Conservation (phyloP, 2,888 invertebrate species). For the Conchocele bisecta region DNA sequence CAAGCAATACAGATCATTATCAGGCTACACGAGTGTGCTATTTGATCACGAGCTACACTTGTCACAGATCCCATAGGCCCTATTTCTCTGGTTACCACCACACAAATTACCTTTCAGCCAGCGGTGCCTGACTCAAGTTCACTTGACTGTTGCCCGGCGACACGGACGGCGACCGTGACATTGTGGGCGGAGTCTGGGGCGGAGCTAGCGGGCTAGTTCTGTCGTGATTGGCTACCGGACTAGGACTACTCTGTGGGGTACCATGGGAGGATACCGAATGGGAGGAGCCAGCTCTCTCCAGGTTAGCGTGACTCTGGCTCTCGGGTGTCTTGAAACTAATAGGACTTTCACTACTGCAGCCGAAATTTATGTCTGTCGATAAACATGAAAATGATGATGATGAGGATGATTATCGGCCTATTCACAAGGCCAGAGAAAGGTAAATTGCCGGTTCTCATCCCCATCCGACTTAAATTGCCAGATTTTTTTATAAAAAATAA, state of each 20-base stretch:
- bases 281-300: constrained; percentile 43
- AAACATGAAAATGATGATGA: too few relatives aligned
- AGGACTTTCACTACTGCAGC: neutral
- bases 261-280: constrained; percentile 50
- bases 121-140: constrained; percentile 49
- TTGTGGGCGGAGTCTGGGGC: constrained; percentile 24
- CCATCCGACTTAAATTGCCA: too few relatives aligned
- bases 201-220: constrained; percentile 18
- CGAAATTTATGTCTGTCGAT: constrained; percentile 7
- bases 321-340: neutral
- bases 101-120: constrained; percentile 55
- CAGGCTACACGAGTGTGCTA: too few relatives aligned
- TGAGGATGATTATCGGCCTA: too few relatives aligned
- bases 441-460: too few relatives aligned
- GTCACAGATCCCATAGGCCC: too few relatives aligned
- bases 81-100: too few relatives aligned
- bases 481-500: too few relatives aligned
- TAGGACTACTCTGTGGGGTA: constrained; percentile 55
- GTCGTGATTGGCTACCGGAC: constrained; percentile 45
- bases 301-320: constrained; percentile 8
- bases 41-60: too few relatives aligned
- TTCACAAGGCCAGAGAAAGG: too few relatives aligned
- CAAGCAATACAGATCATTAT: too few relatives aligned
- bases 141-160: constrained; percentile 45
- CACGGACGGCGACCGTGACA: constrained; percentile 44